Percentiles rank a stretch among this genome's conserved stretches.
phyloP scores from a whole-genome alignment of 2,113 vertebrate genomes.

The Psephotus haematonotus region DNA sequence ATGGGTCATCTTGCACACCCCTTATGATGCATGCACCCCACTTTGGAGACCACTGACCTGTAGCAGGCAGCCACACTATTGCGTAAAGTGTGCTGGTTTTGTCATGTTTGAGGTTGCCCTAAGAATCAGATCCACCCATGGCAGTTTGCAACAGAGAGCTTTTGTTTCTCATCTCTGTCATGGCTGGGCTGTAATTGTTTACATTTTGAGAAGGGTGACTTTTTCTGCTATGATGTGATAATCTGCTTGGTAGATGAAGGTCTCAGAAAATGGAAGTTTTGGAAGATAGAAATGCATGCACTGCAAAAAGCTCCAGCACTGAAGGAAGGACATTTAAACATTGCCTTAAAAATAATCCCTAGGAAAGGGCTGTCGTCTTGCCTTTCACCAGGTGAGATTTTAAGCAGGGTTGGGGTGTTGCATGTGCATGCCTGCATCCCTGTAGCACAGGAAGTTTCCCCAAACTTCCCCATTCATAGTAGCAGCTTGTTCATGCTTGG shows the following conservation, averaged over 20 bases:
- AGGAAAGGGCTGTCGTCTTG: neutral
- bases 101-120: neutral
- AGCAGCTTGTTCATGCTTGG: conserved; percentile 11
- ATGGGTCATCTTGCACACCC: rapidly evolving
- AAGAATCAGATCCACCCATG: neutral
- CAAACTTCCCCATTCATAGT: conserved; percentile 18
- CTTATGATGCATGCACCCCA: neutral
- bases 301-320: neutral
- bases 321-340: neutral
- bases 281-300: neutral
- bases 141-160: neutral
- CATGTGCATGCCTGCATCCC: neutral
- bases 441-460: conserved; percentile 15
- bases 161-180: neutral
- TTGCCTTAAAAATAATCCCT: neutral
- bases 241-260: neutral
- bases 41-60: neutral
- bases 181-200: neutral
- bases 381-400: neutral
- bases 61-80: neutral
- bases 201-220: neutral
- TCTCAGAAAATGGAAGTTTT: neutral
- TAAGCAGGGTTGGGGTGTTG: neutral
- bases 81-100: neutral
- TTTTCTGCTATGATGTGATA: neutral